Evolutionary conservation across 2,888 invertebrate genomes (phyloP).

Genomic region (Litoditis marina): DNA sequence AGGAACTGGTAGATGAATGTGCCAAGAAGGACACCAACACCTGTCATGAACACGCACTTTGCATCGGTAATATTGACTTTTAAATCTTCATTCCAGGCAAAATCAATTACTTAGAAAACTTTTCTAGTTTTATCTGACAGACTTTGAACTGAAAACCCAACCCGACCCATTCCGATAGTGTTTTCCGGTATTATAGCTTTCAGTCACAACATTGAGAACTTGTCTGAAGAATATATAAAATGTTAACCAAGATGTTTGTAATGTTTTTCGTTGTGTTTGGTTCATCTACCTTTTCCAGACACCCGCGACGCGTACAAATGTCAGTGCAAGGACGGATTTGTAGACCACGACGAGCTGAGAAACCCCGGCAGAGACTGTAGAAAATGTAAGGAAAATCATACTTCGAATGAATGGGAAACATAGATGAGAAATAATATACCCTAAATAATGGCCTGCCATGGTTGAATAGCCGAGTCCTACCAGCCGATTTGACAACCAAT

Average conservation of each 20-base stretch:
- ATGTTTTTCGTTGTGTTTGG: no score
- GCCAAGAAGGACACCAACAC: conserved; percentile 47
- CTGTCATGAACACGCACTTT: conserved; percentile 58
- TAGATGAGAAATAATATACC: no score
- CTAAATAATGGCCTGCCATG: no score
- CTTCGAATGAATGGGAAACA: no score
- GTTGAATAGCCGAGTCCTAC: no score
- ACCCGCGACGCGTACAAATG: conserved; percentile 56
- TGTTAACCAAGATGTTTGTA: background rate
- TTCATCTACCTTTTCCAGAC: conserved; percentile 21
- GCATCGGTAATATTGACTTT: conserved; percentile 56
- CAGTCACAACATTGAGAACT: no score
- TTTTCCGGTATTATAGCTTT: no score
- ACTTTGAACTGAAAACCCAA: background rate
- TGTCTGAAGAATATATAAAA: background rate
- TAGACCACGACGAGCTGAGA: conserved; percentile 52
- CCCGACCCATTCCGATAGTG: no score
- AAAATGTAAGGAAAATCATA: conserved; percentile 38
- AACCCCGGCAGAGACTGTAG: conserved; percentile 55
- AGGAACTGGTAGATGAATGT: conserved; percentile 58
- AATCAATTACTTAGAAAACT: background rate
- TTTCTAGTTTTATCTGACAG: background rate
- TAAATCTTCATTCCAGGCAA: no score
- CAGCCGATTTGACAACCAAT: no score
- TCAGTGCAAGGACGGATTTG: conserved; percentile 57